Percentiles rank a stretch among this genome's conserved stretches.
Conservation (phyloP, 2,888 invertebrate genomes). For the Drosophila birchii region DNA sequence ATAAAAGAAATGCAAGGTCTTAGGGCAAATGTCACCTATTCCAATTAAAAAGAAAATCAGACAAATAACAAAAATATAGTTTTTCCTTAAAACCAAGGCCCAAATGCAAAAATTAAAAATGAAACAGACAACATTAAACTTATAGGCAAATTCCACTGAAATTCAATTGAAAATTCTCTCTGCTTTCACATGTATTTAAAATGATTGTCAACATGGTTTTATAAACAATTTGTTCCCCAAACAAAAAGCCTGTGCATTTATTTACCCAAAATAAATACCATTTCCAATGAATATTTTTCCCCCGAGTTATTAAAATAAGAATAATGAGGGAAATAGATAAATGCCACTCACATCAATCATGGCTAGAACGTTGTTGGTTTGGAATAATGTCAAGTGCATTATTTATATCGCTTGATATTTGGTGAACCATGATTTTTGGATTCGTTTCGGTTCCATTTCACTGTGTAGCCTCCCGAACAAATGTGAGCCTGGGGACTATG, state of each 20-base stretch:
- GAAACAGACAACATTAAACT: not conserved
- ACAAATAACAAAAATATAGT: not conserved
- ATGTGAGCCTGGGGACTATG: constrained; percentile 33
- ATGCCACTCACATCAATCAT: constrained; percentile 17
- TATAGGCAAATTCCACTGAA: not conserved
- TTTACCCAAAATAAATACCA: constrained; percentile 1
- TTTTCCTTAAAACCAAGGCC: not conserved
- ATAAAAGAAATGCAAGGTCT: not conserved
- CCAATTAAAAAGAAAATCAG: not conserved
- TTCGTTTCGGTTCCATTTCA: constrained; percentile 7
- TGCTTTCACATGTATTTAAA: constrained; percentile 2
- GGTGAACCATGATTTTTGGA: not conserved
- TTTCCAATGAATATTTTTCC: not conserved
- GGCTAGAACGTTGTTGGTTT: not conserved
- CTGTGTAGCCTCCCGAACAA: constrained; percentile 20
- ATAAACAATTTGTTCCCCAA: constrained; percentile 2
- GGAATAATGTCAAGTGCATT: constrained; percentile 20
- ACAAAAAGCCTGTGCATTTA: not conserved
- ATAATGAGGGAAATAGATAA: constrained; percentile 10
- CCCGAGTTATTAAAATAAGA: constrained; percentile 5
- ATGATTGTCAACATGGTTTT: constrained; percentile 7
- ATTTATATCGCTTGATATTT: not conserved
- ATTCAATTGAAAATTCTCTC: not conserved
- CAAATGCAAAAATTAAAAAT: not conserved
- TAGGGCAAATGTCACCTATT: not conserved